Evolutionary conservation across 2,113 vertebrate genomes (phyloP), one percentile per base, ranked within the genome.

Genomic region (Burhinus oedicnemus): DNA sequence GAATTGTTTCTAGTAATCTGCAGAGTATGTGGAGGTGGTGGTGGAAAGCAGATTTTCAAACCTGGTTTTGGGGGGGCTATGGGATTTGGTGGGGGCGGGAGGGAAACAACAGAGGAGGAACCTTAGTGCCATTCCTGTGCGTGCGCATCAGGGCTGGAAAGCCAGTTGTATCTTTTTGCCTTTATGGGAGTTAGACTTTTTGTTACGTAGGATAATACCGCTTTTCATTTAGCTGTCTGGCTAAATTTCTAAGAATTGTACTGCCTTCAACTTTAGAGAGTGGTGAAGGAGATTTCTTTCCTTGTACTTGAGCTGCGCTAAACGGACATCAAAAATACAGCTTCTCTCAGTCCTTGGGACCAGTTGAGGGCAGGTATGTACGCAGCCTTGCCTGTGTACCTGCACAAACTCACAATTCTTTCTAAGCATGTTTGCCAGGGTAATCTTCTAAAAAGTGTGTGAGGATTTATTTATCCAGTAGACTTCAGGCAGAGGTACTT

Each of bases 81-180:
- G 40, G 25, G 44, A 55, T 52, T 83, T 51, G 69, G 8, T 45
- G 20, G 36, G 6, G 26, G 6, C 6, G 5, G 17, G 25, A 66
- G 34, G 52, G 26, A n/a, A 66, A 26, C 21, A n/a, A 8, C 11
- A 25, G 49, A 51, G 27, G 22, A 19, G n/a, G 27, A 52, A 19
- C 6, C 20, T 69, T 22, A 10, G 29, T 55, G 34, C 3, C 4
- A 0, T 66, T 74, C 5, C 17, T 74, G 2, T 29, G 6, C 0
- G 0, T 38, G 34, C 2, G 0, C 6, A 1, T 1, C 11, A 25
- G 9, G 12, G 5, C 12, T 82, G 60, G 45, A 60, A 58, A 83
- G 17, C 20, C 62, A 25, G 22, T 11, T 77, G 1, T 23, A 16
- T 44, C 34, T 91, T 30, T 58, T 20, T 29, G 38, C n/a, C 57